These are phyloP conservation scores for Cordilura impudica DNA, from an alignment of 2,888 invertebrate genomes.

Conservation along the genomic window DNA sequence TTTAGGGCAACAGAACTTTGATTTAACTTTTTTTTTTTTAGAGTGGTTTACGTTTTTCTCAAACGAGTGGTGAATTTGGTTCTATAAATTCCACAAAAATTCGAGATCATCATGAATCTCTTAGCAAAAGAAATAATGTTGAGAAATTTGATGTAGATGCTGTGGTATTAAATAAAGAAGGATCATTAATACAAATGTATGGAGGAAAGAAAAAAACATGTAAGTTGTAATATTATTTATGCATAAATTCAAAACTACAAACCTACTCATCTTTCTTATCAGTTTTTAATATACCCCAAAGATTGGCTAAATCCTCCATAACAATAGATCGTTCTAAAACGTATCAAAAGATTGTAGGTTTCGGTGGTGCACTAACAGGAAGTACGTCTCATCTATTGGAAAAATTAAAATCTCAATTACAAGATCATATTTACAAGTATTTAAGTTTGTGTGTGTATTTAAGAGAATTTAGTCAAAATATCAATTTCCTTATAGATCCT, in stretches of 20 bases:
- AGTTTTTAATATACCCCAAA: conserved; percentile 31
- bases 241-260: neutral
- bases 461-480: neutral
- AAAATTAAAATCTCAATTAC: conserved; percentile 67
- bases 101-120: conserved; percentile 56
- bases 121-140: neutral
- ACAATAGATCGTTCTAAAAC: conserved; percentile 70
- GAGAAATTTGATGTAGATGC: conserved; percentile 60
- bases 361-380: conserved; percentile 93
- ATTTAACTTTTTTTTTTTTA: conserved; percentile 56
- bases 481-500: conserved; percentile 82
- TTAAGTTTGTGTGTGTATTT: neutral
- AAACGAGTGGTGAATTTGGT: conserved; percentile 74
- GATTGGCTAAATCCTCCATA: conserved; percentile 50
- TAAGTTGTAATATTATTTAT: conserved; percentile 23
- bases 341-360: conserved; percentile 87
- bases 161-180: conserved; percentile 63
- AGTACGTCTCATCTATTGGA: conserved; percentile 77
- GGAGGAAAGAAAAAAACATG: conserved; percentile 18
- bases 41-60: conserved; percentile 81
- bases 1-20: neutral
- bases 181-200: neutral
- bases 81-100: conserved; percentile 51
- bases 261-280: neutral
- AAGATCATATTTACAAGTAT: conserved; percentile 75